phyloP scores from a whole-genome alignment of 2,888 invertebrate species.

The Dolomedes plantarius region DNA sequence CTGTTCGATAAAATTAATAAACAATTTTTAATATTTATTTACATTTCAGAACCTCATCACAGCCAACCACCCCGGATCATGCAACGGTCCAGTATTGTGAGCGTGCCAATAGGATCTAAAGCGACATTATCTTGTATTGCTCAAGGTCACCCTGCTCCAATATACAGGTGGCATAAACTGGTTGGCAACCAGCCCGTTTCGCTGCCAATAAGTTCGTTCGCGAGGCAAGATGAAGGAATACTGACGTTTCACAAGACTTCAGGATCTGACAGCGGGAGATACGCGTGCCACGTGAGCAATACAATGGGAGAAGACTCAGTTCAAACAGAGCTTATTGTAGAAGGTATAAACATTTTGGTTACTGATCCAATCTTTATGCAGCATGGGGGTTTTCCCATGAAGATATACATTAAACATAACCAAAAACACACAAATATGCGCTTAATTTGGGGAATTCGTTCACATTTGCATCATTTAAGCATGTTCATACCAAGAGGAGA shows the following conservation, averaged over 20 bases:
- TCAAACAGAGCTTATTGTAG: conserved; percentile 75
- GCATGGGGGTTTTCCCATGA: not conserved
- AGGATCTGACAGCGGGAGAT: conserved; percentile 76
- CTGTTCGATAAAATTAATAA: too few relatives aligned
- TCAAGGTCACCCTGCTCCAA: conserved; percentile 85
- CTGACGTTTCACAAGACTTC: conserved; percentile 75
- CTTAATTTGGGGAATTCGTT: too few relatives aligned
- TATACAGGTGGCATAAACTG: conserved; percentile 81
- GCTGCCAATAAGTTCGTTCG: conserved; percentile 74
- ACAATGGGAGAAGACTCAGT: conserved; percentile 75
- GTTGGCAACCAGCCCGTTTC: conserved; percentile 70
- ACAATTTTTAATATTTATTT: too few relatives aligned
- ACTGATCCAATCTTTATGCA: too few relatives aligned
- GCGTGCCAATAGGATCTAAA: conserved; percentile 76
- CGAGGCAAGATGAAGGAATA: conserved; percentile 75
- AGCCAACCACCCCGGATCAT: conserved; percentile 72
- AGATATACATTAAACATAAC: not conserved
- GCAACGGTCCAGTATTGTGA: conserved; percentile 57
- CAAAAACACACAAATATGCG: too few relatives aligned
- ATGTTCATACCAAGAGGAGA: too few relatives aligned
- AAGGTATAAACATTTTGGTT: too few relatives aligned
- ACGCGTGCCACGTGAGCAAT: conserved; percentile 77
- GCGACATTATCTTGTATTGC: conserved; percentile 83
- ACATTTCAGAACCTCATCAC: conserved; percentile 71
- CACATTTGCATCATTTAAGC: too few relatives aligned